phyloP scores from a whole-genome alignment of 2,888 invertebrate genomes.

The Drosophila fulvimacula region DNA sequence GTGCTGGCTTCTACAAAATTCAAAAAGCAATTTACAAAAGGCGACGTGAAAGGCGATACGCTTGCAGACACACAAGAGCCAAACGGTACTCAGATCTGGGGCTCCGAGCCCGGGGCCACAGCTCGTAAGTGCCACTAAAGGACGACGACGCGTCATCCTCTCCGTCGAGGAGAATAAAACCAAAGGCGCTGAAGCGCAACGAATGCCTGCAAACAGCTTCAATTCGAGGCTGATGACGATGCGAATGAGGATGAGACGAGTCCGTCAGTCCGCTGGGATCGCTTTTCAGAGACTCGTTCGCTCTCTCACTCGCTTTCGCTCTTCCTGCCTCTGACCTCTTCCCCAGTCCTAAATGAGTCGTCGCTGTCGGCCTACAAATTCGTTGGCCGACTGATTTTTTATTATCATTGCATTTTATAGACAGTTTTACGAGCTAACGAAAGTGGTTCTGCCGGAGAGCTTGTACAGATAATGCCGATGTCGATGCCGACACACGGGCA shows the following conservation, averaged over 20 bases:
- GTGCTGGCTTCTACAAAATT: slow-evolving; percentile 75
- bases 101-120: slow-evolving; percentile 36
- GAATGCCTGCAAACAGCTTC: slow-evolving; percentile 45
- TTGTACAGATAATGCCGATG: slow-evolving; percentile 59
- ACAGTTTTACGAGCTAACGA: slow-evolving; percentile 79
- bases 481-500: slow-evolving; percentile 42
- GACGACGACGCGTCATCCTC: slow-evolving; percentile 44
- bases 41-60: slow-evolving; percentile 79
- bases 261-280: slow-evolving; percentile 52
- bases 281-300: slow-evolving; percentile 30
- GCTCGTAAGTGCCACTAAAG: slow-evolving; percentile 74
- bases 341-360: slow-evolving; percentile 65
- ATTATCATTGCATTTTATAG: slow-evolving; percentile 81
- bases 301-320: background rate
- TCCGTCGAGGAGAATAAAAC: slow-evolving; percentile 35
- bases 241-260: slow-evolving; percentile 20
- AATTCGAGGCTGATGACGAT: slow-evolving; percentile 21
- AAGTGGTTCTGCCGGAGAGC: slow-evolving; percentile 73
- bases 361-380: slow-evolving; percentile 59
- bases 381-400: slow-evolving; percentile 54
- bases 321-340: slow-evolving; percentile 1
- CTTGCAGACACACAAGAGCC: slow-evolving; percentile 45
- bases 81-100: slow-evolving; percentile 49
- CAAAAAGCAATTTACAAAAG: slow-evolving; percentile 81
- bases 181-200: slow-evolving; percentile 57